phyloP scores from a whole-genome alignment of 2,888 invertebrate genomes.

The Agriopis leucophaearia region DNA sequence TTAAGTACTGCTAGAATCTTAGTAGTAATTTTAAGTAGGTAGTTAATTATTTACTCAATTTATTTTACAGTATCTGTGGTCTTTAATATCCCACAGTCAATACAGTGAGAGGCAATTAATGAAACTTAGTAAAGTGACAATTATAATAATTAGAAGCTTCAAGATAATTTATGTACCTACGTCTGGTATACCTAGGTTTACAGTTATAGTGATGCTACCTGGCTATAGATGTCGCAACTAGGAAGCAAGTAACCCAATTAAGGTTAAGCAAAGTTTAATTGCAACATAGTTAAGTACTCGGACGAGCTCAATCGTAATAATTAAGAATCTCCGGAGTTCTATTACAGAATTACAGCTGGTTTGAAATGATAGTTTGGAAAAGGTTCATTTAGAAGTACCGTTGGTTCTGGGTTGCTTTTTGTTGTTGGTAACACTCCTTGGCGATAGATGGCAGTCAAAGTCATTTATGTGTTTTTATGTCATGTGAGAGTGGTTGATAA shows the following conservation, averaged over 20 bases:
- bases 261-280: conserved; percentile 6
- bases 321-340: conserved; percentile 51
- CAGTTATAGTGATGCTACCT: conserved; percentile 8
- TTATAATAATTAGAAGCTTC: too few relatives aligned
- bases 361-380: conserved; percentile 49
- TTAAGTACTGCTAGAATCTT: too few relatives aligned
- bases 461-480: conserved; percentile 9
- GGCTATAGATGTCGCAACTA: conserved; percentile 23
- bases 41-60: neutral
- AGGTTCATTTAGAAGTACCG: conserved; percentile 62
- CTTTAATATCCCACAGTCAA: too few relatives aligned
- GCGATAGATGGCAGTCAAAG: conserved; percentile 64
- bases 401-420: conserved; percentile 13
- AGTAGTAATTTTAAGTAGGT: neutral
- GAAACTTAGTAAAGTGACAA: neutral
- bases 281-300: conserved; percentile 44
- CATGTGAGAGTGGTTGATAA: neutral
- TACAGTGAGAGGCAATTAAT: too few relatives aligned
- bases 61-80: too few relatives aligned
- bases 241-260: conserved; percentile 18
- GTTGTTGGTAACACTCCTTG: conserved; percentile 56
- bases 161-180: too few relatives aligned
- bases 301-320: conserved; percentile 58
- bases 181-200: neutral
- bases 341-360: conserved; percentile 17